phyloP scores from a whole-genome alignment of 2,797 vertebrate species.

The Fringilla coelebs region DNA sequence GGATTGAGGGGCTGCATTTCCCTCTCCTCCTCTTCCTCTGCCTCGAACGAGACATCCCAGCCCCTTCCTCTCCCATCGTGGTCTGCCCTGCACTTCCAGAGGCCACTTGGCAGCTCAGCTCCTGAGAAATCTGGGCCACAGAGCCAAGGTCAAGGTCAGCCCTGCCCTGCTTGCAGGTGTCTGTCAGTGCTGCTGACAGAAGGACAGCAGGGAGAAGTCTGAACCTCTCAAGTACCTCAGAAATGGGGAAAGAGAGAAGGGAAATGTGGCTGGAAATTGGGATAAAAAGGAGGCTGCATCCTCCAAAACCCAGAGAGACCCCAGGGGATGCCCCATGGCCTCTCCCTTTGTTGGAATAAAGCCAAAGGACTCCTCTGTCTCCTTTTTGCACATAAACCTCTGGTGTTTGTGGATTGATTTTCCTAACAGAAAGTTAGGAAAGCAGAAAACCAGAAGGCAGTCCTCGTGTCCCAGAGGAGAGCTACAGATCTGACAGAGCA shows the following conservation, averaged over 20 bases:
- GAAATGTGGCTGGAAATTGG: too few relatives aligned
- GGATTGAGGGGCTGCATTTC: too few relatives aligned
- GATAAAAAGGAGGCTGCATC: too few relatives aligned
- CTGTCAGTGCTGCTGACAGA: neutral
- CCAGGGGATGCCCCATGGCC: too few relatives aligned
- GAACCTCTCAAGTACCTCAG: too few relatives aligned
- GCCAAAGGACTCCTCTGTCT: too few relatives aligned
- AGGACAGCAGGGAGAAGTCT: neutral
- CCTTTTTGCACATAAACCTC: too few relatives aligned
- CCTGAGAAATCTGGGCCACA: neutral
- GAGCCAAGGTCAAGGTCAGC: neutral
- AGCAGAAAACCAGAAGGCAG: too few relatives aligned
- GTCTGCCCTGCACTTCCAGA: neutral
- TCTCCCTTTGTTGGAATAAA: too few relatives aligned
- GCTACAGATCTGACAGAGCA: slow-evolving; percentile 18
- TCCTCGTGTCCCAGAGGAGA: slow-evolving; percentile 16
- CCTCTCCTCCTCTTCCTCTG: neutral
- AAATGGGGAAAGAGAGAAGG: too few relatives aligned
- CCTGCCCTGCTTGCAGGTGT: neutral
- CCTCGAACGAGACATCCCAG: neutral
- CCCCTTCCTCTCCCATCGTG: neutral
- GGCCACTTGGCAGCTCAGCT: neutral
- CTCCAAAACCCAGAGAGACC: too few relatives aligned
- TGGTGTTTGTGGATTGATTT: neutral
- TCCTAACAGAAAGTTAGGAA: neutral